These are phyloP conservation scores for Sapayoa aenigma DNA, from an alignment of 2,113 vertebrate species.

Conservation along the genomic window DNA sequence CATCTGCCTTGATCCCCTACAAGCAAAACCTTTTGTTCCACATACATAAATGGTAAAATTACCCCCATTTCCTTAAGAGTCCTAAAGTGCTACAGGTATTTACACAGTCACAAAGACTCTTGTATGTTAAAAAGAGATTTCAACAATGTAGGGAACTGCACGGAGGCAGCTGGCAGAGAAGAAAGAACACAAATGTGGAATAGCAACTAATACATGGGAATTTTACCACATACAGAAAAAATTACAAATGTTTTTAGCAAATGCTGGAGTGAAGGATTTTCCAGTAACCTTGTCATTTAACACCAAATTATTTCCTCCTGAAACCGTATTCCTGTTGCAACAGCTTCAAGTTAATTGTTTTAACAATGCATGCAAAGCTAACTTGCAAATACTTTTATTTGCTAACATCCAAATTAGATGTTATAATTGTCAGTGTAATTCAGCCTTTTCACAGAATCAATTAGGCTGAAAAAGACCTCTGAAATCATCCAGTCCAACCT, in stretches of 20 bases:
- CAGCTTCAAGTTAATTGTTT: neutral
- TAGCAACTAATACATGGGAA: neutral
- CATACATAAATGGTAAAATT: neutral
- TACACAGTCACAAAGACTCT: neutral
- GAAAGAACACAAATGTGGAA: slow-evolving; percentile 17
- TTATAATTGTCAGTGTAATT: neutral
- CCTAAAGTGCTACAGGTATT: neutral
- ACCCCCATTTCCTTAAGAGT: neutral
- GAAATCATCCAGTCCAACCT: neutral
- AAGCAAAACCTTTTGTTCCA: neutral
- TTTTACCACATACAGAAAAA: slow-evolving; percentile 8
- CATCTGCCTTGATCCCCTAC: neutral
- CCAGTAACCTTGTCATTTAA: neutral
- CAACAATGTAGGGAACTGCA: neutral
- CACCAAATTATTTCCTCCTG: neutral
- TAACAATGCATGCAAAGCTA: neutral
- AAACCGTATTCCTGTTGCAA: neutral
- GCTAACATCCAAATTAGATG: neutral
- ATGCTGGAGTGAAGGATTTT: neutral
- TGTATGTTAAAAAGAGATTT: neutral
- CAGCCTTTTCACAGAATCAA: neutral
- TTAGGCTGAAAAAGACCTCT: neutral
- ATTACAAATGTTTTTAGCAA: neutral
- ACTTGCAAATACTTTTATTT: neutral
- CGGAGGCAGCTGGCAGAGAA: neutral